phyloP scores from a whole-genome alignment of 2,113 vertebrate genomes.

The Leucopsar rothschildi region DNA sequence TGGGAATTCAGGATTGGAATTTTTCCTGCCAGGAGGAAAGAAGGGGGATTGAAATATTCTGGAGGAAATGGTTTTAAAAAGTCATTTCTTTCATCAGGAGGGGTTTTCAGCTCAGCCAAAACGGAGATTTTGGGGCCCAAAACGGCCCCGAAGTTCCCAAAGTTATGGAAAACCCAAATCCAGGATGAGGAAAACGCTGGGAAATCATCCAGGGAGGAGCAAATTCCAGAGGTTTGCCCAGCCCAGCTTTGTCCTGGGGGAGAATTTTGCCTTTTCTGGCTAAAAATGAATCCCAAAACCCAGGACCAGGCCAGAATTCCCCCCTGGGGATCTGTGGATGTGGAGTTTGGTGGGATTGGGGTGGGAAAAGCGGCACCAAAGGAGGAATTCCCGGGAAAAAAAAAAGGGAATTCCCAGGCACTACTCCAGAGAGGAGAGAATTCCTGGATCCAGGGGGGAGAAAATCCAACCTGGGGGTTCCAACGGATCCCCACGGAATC shows the following conservation, averaged over 20 bases:
- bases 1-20: background rate
- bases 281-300: background rate
- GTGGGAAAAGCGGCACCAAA: background rate
- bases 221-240: background rate
- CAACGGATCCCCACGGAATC: background rate
- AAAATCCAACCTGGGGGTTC: background rate
- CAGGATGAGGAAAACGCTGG: background rate
- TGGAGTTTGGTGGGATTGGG: background rate
- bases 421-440: background rate
- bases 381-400: background rate
- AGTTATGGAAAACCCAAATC: background rate
- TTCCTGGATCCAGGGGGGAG: background rate
- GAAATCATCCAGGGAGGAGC: background rate
- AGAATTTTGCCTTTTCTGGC: constrained; percentile 11
- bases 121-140: background rate
- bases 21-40: background rate
- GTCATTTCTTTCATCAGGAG: background rate
- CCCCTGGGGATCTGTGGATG: background rate
- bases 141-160: background rate
- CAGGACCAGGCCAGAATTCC: background rate
- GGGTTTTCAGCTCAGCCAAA: background rate
- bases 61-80: background rate
- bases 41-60: background rate
- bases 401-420: background rate
- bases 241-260: background rate